Percentiles rank a stretch among this genome's conserved stretches.
phyloP scores from a whole-genome alignment of 2,888 invertebrate species.

The Dione vanillae region DNA sequence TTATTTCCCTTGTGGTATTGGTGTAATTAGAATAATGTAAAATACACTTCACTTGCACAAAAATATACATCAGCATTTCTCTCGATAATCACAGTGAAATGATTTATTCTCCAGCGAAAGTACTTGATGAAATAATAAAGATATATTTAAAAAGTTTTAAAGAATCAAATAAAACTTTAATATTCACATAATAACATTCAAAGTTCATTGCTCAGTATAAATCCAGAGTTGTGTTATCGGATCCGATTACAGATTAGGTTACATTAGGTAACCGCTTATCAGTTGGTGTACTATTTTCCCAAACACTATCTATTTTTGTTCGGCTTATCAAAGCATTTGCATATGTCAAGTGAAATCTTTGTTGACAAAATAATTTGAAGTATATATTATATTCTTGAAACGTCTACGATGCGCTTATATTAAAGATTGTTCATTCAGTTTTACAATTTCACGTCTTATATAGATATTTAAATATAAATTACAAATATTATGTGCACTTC shows the following conservation, averaged over 20 bases:
- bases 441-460: background rate
- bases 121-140: background rate
- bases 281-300: slow-evolving; percentile 44
- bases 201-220: slow-evolving; percentile 27
- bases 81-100: slow-evolving; percentile 10
- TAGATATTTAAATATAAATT: too few relatives aligned
- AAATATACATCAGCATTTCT: slow-evolving; percentile 8
- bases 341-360: slow-evolving; percentile 28
- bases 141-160: background rate
- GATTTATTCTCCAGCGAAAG: slow-evolving; percentile 22
- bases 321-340: slow-evolving; percentile 40
- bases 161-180: slow-evolving; percentile 25
- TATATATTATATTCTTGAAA: background rate
- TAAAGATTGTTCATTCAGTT: background rate
- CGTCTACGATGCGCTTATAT: background rate
- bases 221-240: slow-evolving; percentile 47
- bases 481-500: too few relatives aligned
- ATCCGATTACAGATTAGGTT: slow-evolving; percentile 55
- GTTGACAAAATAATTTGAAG: slow-evolving; percentile 27
- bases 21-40: background rate
- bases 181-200: slow-evolving; percentile 12
- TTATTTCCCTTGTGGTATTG: background rate
- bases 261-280: slow-evolving; percentile 53
- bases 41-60: background rate
- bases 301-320: slow-evolving; percentile 45